Base-by-base conservation (phyloP, 2,113 vertebrate species). In the Heloderma charlesbogerti region DNA sequence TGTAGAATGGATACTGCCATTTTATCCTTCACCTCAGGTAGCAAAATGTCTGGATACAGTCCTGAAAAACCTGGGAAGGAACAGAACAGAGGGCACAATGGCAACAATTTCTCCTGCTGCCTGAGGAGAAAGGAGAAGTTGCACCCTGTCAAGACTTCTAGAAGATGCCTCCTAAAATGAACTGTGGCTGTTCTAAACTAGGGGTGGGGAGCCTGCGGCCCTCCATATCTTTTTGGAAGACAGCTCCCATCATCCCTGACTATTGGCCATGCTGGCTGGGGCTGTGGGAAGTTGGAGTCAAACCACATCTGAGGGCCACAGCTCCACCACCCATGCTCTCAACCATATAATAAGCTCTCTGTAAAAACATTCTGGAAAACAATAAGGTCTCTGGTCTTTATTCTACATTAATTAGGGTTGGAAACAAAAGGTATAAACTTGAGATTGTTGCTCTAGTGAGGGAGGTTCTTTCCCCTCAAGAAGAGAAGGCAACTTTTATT, bases 401-500 rank as follows among this genome's bases (percentile, higher is more conserved):
- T 89, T 71, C 45, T 69, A n/a, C 29, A 40, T 45, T 51, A 69
- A 25, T 45, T n/a, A 67, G 20, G 29, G 45, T 60, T 37, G 20
- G 3, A 81, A 72, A 37, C 20, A 72, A 72, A 37, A 10, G 3
- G 15, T 31, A 10, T 29, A 40, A 40, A 63, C n/a, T 43, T 31
- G n/a, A 87, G 40, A 87, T 31, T 37, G n/a, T 15, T 63, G 22
- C 45, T 40, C n/a, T 34, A n/a, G 6, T 9, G 40, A 0, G 6
- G 57, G 29, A 66, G 25, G 54, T 67, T 79, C 34, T 9, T 67
- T 78, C 7, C 80, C 91, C 84, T 90, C 57, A 88, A 87, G 91
- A 91, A 86, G 83, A 87, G 79, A 78, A 88, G 78, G 60, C 74
- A 72, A 18, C 16, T 57, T 63, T 84, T 37, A 15, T 12, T 25